Percentiles rank a stretch among this genome's conserved stretches.
These are phyloP conservation scores for Agonopterix heracliana DNA, from an alignment of 2,888 invertebrate genomes.

Conservation along the genomic window DNA sequence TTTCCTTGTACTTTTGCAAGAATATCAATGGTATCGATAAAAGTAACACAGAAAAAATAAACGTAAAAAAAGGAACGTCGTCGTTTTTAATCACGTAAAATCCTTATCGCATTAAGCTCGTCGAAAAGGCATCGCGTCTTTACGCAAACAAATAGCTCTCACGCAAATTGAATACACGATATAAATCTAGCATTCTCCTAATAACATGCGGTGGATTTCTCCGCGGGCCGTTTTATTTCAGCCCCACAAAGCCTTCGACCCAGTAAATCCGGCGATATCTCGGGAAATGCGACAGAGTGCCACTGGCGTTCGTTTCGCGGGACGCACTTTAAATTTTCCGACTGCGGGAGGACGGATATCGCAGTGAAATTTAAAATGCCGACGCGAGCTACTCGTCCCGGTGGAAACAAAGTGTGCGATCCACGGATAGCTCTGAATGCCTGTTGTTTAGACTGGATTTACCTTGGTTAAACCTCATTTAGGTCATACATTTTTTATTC, in stretches of 20 bases:
- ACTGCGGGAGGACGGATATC: slow-evolving; percentile 49
- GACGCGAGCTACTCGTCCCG: slow-evolving; percentile 30
- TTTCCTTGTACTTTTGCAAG: no score
- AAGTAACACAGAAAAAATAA: no score
- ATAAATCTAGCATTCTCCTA: slow-evolving; percentile 67
- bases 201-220: slow-evolving; percentile 68
- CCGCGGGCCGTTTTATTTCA: slow-evolving; percentile 68
- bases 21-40: no score
- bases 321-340: slow-evolving; percentile 64
- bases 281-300: slow-evolving; percentile 63
- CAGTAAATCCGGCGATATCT: slow-evolving; percentile 70
- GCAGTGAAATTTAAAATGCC: slow-evolving; percentile 58
- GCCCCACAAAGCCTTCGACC: slow-evolving; percentile 64
- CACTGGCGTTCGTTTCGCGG: slow-evolving; percentile 54
- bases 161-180: slow-evolving; percentile 70
- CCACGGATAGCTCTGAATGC: background rate
- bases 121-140: slow-evolving; percentile 26
- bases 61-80: no score
- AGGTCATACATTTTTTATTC: no score
- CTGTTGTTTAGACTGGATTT: no score
- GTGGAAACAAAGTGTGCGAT: slow-evolving; percentile 38
- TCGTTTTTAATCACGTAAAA: background rate
- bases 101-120: slow-evolving; percentile 26
- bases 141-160: slow-evolving; percentile 58
- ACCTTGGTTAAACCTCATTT: no score